phyloP scores from a whole-genome alignment of 2,888 invertebrate species.

The Troilus luridus region DNA sequence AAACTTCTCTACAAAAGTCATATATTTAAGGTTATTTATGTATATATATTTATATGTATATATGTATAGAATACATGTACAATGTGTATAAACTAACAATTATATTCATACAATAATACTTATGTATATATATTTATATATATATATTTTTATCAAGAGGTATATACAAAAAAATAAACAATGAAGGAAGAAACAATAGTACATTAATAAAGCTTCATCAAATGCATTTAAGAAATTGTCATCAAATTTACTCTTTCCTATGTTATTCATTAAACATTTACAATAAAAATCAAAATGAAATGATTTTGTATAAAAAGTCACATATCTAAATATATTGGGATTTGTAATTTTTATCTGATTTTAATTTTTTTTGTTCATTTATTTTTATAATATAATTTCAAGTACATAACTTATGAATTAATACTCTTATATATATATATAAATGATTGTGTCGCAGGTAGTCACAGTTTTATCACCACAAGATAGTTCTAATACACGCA shows the following conservation, averaged over 20 bases:
- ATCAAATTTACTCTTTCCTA: constrained; percentile 23
- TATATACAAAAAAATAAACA: constrained; percentile 45
- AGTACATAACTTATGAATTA: constrained; percentile 55
- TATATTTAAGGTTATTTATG: constrained; percentile 45
- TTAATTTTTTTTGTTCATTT: constrained; percentile 30
- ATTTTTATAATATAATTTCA: constrained; percentile 12
- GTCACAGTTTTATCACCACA: constrained; percentile 56
- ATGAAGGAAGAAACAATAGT: constrained; percentile 42
- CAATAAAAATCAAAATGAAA: constrained; percentile 51
- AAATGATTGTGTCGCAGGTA: constrained; percentile 58
- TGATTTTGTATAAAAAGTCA: constrained; percentile 56
- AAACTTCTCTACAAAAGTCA: constrained; percentile 37
- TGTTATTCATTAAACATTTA: constrained; percentile 31
- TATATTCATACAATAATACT: constrained; percentile 46
- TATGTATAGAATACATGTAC: constrained; percentile 46
- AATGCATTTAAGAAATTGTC: constrained; percentile 52
- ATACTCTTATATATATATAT: constrained; percentile 53
- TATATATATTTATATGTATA: constrained; percentile 45
- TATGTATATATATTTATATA: constrained; percentile 6
- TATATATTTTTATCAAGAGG: constrained; percentile 42
- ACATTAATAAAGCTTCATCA: constrained; percentile 56
- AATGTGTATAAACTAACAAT: constrained; percentile 48
- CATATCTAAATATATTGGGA: constrained; percentile 56
- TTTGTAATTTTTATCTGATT: constrained; percentile 44
- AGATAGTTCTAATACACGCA: constrained; percentile 52